These are phyloP conservation scores for Drosophila grimshawi DNA, from an alignment of 1,140 invertebrate species.

Conservation along the genomic window DNA sequence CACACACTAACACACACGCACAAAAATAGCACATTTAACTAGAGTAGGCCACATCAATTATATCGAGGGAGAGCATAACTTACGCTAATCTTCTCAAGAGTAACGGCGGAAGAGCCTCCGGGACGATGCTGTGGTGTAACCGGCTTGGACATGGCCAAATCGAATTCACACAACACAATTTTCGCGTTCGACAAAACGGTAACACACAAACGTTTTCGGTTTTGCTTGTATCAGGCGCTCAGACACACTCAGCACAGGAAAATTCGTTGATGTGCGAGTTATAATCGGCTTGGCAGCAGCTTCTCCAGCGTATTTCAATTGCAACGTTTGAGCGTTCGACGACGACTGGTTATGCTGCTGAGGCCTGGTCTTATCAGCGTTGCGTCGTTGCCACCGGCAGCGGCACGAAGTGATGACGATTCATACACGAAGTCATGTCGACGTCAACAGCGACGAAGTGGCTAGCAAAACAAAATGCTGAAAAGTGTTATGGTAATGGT, in stretches of 20 bases:
- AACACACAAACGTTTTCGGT: slow-evolving; percentile 67
- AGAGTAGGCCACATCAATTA: not conserved
- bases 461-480: slow-evolving; percentile 73
- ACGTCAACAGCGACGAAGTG: slow-evolving; percentile 44
- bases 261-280: not conserved
- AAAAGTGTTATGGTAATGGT: slow-evolving; percentile 65
- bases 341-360: slow-evolving; percentile 58
- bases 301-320: slow-evolving; percentile 22
- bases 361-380: slow-evolving; percentile 53
- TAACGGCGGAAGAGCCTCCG: slow-evolving; percentile 38
- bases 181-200: slow-evolving; percentile 24
- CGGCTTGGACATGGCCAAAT: slow-evolving; percentile 69
- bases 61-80: slow-evolving; percentile 42
- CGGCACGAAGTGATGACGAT: slow-evolving; percentile 27
- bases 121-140: slow-evolving; percentile 64
- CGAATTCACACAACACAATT: slow-evolving; percentile 39
- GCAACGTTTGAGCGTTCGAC: slow-evolving; percentile 52
- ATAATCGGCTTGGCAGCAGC: not conserved
- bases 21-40: not conserved
- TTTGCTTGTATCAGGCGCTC: slow-evolving; percentile 65
- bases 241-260: slow-evolving; percentile 50
- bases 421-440: slow-evolving; percentile 21
- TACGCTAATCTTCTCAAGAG: slow-evolving; percentile 71
- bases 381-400: slow-evolving; percentile 25
- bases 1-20: slow-evolving; percentile 3